phyloP scores from a whole-genome alignment of 2,888 invertebrate species.

The Dryobotodes eremita region DNA sequence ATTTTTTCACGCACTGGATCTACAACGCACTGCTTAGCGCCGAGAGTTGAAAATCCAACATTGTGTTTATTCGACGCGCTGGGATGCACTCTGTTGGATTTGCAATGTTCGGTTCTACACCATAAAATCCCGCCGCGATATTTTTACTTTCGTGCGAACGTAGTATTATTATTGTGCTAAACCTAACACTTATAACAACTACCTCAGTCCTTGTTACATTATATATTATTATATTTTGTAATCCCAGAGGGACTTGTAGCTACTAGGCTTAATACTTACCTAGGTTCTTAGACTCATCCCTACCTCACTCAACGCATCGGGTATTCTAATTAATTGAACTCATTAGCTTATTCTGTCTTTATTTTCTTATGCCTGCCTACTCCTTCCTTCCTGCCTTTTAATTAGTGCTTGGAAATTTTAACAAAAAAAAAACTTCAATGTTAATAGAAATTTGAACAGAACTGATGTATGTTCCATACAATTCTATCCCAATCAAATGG shows the following conservation, averaged over 20 bases:
- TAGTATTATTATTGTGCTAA: not conserved
- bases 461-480: too few species aligned
- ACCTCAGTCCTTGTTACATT: too few species aligned
- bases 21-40: too few species aligned
- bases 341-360: not conserved
- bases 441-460: too few species aligned
- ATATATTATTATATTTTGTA: not conserved
- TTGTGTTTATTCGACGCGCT: too few species aligned
- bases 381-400: not conserved
- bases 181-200: not conserved
- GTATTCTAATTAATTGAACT: not conserved
- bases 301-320: not conserved
- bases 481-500: too few species aligned
- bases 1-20: too few species aligned
- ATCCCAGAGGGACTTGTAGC: not conserved
- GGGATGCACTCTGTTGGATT: too few species aligned
- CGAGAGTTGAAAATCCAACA: too few species aligned
- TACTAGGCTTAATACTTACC: not conserved
- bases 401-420: not conserved
- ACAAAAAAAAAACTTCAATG: not conserved
- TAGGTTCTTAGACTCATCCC: not conserved
- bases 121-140: too few species aligned
- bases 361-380: not conserved
- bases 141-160: too few species aligned
- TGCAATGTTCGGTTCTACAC: too few species aligned